Percentiles rank a stretch among this genome's conserved stretches.
Evolutionary conservation across 2,797 vertebrate genomes (phyloP).

Genomic region (Cyprinodon diabolis): DNA sequence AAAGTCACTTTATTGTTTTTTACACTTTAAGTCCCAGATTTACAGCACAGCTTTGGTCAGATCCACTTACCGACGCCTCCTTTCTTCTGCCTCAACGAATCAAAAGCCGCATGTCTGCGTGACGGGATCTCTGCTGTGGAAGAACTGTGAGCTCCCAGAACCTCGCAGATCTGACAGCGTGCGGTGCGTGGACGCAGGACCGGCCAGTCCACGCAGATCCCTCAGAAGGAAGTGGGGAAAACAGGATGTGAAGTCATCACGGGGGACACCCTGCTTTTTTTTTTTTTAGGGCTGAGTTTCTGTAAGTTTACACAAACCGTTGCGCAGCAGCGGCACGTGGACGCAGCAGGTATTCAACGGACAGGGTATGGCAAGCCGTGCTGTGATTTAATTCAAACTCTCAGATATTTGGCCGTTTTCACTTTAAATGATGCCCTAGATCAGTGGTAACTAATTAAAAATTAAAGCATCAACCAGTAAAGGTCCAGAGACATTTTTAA

Average conservation of each 20-base stretch:
- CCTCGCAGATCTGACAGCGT: background rate
- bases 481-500: too few species aligned
- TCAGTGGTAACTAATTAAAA: too few species aligned
- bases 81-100: background rate
- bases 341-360: background rate
- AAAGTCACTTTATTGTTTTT: background rate
- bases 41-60: background rate
- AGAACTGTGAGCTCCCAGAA: slow-evolving; percentile 11
- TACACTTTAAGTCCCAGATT: background rate
- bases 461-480: too few species aligned
- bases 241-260: slow-evolving; percentile 79
- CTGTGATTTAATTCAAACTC: background rate
- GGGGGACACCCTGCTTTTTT: slow-evolving; percentile 41
- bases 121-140: background rate
- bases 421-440: background rate
- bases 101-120: slow-evolving; percentile 8
- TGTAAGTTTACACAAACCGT: slow-evolving; percentile 28
- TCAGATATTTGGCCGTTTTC: background rate
- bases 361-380: background rate
- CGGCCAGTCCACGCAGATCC: slow-evolving; percentile 62
- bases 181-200: slow-evolving; percentile 45
- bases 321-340: background rate
- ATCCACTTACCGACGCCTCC: slow-evolving; percentile 28
- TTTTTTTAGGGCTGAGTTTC: slow-evolving; percentile 29
- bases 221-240: slow-evolving; percentile 65